phyloP scores from a whole-genome alignment of 2,113 vertebrate genomes.

The Cichladusa arquata region DNA sequence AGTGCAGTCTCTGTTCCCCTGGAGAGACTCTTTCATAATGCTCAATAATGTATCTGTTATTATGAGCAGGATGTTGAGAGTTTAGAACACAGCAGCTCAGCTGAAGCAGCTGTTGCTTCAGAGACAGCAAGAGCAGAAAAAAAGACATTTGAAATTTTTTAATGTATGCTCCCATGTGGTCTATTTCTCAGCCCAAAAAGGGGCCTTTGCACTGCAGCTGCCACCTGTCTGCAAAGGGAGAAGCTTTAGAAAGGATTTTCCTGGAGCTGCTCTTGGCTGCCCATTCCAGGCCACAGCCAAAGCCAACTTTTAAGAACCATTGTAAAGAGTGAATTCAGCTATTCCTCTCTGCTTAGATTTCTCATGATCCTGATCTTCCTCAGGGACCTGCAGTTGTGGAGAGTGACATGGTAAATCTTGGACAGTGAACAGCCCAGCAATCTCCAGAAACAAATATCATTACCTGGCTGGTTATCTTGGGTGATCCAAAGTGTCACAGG shows the following conservation, averaged over 20 bases:
- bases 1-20: slow-evolving; percentile 30
- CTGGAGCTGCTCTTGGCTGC: slow-evolving; percentile 38
- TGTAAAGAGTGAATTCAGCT: slow-evolving; percentile 23
- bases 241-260: slow-evolving; percentile 44
- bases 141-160: slow-evolving; percentile 11
- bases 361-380: slow-evolving; percentile 35
- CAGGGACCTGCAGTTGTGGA: neutral
- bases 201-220: slow-evolving; percentile 57
- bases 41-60: slow-evolving; percentile 61
- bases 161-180: slow-evolving; percentile 48
- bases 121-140: slow-evolving; percentile 24
- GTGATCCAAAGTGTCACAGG: neutral
- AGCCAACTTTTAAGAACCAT: slow-evolving; percentile 23
- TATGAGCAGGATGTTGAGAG: slow-evolving; percentile 59
- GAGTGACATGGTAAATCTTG: neutral
- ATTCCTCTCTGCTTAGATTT: slow-evolving; percentile 20
- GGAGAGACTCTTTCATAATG: slow-evolving; percentile 50
- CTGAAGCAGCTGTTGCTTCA: slow-evolving; percentile 63
- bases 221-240: slow-evolving; percentile 52
- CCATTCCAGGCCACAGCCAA: neutral
- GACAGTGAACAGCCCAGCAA: neutral
- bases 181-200: slow-evolving; percentile 38
- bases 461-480: neutral
- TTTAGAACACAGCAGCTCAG: slow-evolving; percentile 39
- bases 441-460: neutral